These are phyloP conservation scores for Ptychodera flava DNA, from an alignment of 35 echinoderm and acorn worm species.

Conservation along the genomic window DNA sequence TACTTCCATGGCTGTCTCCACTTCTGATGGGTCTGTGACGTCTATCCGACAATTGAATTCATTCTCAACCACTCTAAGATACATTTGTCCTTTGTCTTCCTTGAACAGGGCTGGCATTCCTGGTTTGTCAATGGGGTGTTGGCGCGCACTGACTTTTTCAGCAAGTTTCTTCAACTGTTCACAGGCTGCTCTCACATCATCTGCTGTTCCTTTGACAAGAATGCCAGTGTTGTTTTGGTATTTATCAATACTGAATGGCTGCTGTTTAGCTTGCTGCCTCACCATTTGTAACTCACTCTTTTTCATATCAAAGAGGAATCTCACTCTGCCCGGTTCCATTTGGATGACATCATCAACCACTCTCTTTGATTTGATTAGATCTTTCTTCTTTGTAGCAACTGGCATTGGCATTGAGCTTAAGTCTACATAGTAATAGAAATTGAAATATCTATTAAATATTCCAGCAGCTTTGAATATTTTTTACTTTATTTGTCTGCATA, in stretches of 20 bases:
- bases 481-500: no score
- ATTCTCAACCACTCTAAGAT: constrained; percentile 15
- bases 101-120: constrained; percentile 31
- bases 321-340: background rate
- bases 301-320: background rate
- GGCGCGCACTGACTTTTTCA: background rate
- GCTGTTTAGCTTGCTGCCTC: background rate
- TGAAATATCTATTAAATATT: no score
- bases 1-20: background rate
- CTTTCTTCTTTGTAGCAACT: no score
- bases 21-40: background rate
- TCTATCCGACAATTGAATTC: constrained; percentile 27
- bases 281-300: background rate
- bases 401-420: no score
- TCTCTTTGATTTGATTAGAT: background rate
- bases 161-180: background rate
- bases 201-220: constrained; percentile 5
- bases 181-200: constrained; percentile 11
- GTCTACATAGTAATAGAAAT: no score
- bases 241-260: background rate
- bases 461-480: no score
- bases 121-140: constrained; percentile 26
- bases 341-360: background rate
- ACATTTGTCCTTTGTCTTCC: constrained; percentile 30
- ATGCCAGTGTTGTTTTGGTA: background rate